These are phyloP conservation scores for Pseudomyrmex cubaensis DNA, from an alignment of 1,140 invertebrate species.

Conservation along the genomic window DNA sequence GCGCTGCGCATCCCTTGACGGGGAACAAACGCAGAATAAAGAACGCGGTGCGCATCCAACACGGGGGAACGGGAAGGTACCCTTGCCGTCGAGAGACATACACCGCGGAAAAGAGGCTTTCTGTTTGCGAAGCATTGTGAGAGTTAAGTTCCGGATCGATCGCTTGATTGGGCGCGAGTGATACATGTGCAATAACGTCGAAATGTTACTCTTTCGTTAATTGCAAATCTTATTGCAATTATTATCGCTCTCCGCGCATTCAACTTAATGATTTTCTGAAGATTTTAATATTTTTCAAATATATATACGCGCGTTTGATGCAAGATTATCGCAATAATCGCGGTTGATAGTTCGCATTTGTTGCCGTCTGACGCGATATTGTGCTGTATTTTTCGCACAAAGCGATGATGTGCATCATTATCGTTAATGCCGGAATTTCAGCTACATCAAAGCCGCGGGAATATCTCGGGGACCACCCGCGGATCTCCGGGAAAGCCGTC, in stretches of 20 bases:
- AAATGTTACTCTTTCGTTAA: too few relatives aligned
- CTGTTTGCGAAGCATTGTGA: slow-evolving; percentile 67
- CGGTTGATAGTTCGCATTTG: not conserved
- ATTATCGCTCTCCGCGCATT: not conserved
- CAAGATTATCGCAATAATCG: not conserved
- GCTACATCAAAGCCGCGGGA: slow-evolving; percentile 23
- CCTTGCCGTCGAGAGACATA: slow-evolving; percentile 39
- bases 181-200: not conserved
- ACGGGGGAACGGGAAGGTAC: slow-evolving; percentile 29
- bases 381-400: not conserved
- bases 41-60: slow-evolving; percentile 57
- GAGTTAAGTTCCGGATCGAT: slow-evolving; percentile 43
- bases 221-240: too few relatives aligned
- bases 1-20: slow-evolving; percentile 74
- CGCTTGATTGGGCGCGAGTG: slow-evolving; percentile 23
- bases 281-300: not conserved
- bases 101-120: slow-evolving; percentile 62
- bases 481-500: slow-evolving; percentile 45
- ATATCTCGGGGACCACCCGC: slow-evolving; percentile 41
- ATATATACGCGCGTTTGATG: not conserved
- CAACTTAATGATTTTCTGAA: not conserved
- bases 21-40: slow-evolving; percentile 78
- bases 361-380: not conserved
- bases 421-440: slow-evolving; percentile 1
- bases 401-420: slow-evolving; percentile 11